Conservation (phyloP, 2,888 invertebrate species). For the Oxyteleia sp. region DNA sequence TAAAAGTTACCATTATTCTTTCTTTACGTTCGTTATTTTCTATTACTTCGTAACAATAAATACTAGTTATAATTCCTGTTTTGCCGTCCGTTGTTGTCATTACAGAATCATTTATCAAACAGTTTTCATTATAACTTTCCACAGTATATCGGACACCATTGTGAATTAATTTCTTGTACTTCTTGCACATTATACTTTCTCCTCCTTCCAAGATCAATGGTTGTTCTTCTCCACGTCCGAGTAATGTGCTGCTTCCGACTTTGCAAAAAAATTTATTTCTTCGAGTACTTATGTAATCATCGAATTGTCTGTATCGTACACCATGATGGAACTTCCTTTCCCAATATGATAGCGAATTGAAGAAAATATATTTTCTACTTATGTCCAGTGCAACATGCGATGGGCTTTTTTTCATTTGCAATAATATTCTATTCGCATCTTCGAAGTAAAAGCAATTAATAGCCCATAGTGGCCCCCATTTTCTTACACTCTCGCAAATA, state of each 20-base stretch:
- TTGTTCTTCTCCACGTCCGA: conserved; percentile 14
- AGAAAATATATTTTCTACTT: background rate
- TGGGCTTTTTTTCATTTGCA: conserved; percentile 9
- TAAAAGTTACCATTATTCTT: background rate
- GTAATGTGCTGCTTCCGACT: background rate
- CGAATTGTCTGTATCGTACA: background rate
- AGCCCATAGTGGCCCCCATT: conserved; percentile 15
- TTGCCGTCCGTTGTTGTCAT: background rate
- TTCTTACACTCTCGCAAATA: conserved; percentile 1
- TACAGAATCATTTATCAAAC: conserved; percentile 24
- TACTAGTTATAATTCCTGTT: conserved; percentile 18
- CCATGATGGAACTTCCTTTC: background rate
- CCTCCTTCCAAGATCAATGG: conserved; percentile 5
- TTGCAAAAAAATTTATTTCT: conserved; percentile 1
- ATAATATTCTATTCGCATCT: conserved; percentile 2
- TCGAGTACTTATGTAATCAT: background rate
- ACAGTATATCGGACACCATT: conserved; percentile 20
- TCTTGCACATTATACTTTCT: background rate
- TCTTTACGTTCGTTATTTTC: background rate
- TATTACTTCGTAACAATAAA: background rate
- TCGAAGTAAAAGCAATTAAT: conserved; percentile 17
- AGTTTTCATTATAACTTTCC: background rate
- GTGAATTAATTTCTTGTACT: conserved; percentile 14
- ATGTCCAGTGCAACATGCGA: background rate
- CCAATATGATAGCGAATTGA: background rate